phyloP scores from a whole-genome alignment of 2,113 vertebrate species.

The Leucopternis melanops region DNA sequence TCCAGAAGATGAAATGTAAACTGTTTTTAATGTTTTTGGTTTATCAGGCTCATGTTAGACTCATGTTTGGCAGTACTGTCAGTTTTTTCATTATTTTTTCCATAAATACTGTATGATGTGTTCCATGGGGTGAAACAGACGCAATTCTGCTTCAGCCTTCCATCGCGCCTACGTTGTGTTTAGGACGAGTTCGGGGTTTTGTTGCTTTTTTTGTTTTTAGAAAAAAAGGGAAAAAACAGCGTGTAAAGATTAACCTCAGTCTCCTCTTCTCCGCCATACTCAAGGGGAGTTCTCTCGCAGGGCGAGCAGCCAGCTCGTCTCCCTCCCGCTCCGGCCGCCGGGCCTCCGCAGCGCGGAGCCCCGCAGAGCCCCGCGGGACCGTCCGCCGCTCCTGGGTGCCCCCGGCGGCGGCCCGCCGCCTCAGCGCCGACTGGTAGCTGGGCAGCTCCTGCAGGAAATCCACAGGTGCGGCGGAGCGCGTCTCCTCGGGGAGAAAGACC shows the following conservation, averaged over 20 bases:
- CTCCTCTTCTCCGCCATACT: constrained; percentile 79
- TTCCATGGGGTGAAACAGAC: not conserved
- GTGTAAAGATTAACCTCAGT: constrained; percentile 63
- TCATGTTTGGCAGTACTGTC: not conserved
- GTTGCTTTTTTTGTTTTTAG: too few species aligned
- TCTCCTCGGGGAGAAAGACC: too few species aligned
- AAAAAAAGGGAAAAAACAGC: not conserved
- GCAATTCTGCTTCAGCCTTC: not conserved
- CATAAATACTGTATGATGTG: not conserved
- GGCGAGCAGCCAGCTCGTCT: not conserved
- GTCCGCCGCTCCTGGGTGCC: not conserved
- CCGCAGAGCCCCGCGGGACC: not conserved
- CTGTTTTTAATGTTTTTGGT: not conserved
- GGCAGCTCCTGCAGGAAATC: too few species aligned
- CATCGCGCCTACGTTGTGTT: fast-evolving
- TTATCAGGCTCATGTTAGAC: not conserved
- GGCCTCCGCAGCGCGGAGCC: not conserved
- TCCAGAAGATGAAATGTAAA: not conserved
- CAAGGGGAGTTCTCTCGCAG: constrained; percentile 67
- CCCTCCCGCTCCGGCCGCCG: not conserved
- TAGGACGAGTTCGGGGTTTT: not conserved
- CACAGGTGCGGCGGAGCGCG: too few species aligned
- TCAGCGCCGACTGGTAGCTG: too few species aligned
- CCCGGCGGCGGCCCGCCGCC: too few species aligned
- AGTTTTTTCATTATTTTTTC: not conserved